These are phyloP conservation scores for Macropus fuliginosus DNA, from an alignment of 2,797 vertebrate genomes.

Conservation along the genomic window DNA sequence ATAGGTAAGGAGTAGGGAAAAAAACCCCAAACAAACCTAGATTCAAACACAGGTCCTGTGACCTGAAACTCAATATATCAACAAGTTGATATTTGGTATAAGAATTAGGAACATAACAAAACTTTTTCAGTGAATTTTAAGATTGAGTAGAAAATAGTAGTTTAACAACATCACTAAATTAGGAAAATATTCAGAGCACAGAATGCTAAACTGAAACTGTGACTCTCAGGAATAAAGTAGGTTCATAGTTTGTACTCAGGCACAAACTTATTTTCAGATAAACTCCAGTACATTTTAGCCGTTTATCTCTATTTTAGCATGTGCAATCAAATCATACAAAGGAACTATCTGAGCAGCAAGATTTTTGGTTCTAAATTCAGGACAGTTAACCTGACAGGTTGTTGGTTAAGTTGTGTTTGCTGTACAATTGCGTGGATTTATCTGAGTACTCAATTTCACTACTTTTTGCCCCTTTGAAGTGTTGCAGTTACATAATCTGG, in stretches of 20 bases:
- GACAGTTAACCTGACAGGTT: constrained; percentile 48
- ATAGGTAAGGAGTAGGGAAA: not conserved
- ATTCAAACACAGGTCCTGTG: not conserved
- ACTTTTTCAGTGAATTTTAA: constrained; percentile 29
- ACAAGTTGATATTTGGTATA: constrained; percentile 26
- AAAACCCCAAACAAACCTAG: not conserved
- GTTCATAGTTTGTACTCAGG: not conserved
- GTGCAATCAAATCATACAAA: not conserved
- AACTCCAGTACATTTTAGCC: not conserved
- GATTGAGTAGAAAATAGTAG: constrained; percentile 49
- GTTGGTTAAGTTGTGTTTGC: constrained; percentile 34
- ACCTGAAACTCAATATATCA: not conserved
- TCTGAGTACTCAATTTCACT: not conserved
- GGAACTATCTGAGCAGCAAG: constrained; percentile 19
- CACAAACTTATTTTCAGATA: not conserved
- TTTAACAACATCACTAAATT: constrained; percentile 26
- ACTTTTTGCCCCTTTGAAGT: constrained; percentile 24
- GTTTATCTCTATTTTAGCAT: not conserved
- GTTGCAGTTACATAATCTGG: constrained; percentile 13
- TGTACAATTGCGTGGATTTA: not conserved
- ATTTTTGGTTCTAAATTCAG: constrained; percentile 45
- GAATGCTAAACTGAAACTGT: constrained; percentile 3
- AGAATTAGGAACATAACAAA: constrained; percentile 27
- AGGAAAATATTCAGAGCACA: constrained; percentile 23
- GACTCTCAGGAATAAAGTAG: not conserved